Evolutionary conservation across 1,140 invertebrate genomes (phyloP).

Genomic region (Saccostrea echinata): DNA sequence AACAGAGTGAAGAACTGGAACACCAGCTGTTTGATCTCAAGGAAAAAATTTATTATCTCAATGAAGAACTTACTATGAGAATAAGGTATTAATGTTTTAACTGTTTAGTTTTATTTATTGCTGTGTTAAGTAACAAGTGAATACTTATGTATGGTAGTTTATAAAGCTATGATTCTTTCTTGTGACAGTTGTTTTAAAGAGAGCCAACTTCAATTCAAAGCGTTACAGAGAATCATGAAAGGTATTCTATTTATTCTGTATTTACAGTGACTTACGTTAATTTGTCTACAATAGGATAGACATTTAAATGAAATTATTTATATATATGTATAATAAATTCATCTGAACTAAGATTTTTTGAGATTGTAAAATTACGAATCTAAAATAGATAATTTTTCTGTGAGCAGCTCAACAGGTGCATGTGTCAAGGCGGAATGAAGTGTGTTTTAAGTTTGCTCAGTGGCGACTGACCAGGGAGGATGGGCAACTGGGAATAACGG

Average conservation of each 20-base stretch:
- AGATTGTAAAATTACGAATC: too few species aligned
- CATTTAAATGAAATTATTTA: too few species aligned
- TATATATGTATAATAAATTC: too few species aligned
- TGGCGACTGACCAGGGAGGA: slow-evolving; percentile 98
- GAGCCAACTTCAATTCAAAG: slow-evolving; percentile 84
- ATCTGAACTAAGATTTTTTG: neutral
- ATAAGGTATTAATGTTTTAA: slow-evolving; percentile 80
- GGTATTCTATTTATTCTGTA: slow-evolving; percentile 15
- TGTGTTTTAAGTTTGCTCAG: slow-evolving; percentile 99
- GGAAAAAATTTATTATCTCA: slow-evolving; percentile 90
- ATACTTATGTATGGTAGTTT: neutral
- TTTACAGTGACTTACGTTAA: too few species aligned
- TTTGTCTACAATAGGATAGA: too few species aligned
- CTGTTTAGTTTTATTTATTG: neutral
- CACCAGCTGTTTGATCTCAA: slow-evolving; percentile 92
- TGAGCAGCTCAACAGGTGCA: slow-evolving; percentile 76
- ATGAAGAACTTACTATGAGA: slow-evolving; percentile 96
- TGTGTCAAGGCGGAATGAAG: slow-evolving; percentile 94
- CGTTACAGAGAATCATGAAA: slow-evolving; percentile 66
- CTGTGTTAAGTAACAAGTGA: neutral
- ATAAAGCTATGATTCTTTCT: neutral
- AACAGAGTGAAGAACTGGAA: slow-evolving; percentile 65
- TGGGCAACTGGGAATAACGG: slow-evolving; percentile 97
- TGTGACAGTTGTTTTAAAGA: slow-evolving; percentile 88
- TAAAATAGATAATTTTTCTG: neutral